Evolutionary conservation across 1,140 invertebrate species (phyloP).

Genomic region (Heliothis virescens): DNA sequence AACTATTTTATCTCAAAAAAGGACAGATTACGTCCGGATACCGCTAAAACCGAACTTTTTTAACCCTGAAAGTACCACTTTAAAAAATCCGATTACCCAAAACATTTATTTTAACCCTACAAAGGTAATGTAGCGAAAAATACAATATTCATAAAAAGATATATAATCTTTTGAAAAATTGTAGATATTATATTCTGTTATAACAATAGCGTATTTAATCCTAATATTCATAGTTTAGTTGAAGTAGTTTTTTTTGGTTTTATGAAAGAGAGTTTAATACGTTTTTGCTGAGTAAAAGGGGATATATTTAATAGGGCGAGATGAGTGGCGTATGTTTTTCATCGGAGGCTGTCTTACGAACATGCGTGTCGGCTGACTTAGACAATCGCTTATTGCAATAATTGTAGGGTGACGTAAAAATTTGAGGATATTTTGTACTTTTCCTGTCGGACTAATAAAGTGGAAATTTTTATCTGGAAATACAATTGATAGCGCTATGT

Average conservation of each 20-base stretch:
- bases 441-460: too few relatives aligned
- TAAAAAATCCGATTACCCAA: constrained; percentile 63
- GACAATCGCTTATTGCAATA: constrained; percentile 57
- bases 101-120: constrained; percentile 63
- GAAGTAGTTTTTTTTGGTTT: constrained; percentile 25
- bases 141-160: constrained; percentile 53
- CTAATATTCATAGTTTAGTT: constrained; percentile 44
- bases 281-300: constrained; percentile 28
- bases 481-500: too few relatives aligned
- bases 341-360: constrained; percentile 43
- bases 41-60: constrained; percentile 22
- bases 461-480: too few relatives aligned
- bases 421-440: too few relatives aligned
- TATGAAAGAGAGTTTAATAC: constrained; percentile 22
- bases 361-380: constrained; percentile 41
- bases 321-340: constrained; percentile 61
- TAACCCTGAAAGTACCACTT: constrained; percentile 24
- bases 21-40: constrained; percentile 14
- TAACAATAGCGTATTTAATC: constrained; percentile 42
- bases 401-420: constrained; percentile 34
- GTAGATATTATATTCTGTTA: not conserved
- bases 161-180: constrained; percentile 12
- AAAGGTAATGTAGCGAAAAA: constrained; percentile 58
- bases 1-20: not conserved
- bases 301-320: constrained; percentile 68